Conservation (phyloP, 2,888 invertebrate species). For the Netelia virgata region DNA sequence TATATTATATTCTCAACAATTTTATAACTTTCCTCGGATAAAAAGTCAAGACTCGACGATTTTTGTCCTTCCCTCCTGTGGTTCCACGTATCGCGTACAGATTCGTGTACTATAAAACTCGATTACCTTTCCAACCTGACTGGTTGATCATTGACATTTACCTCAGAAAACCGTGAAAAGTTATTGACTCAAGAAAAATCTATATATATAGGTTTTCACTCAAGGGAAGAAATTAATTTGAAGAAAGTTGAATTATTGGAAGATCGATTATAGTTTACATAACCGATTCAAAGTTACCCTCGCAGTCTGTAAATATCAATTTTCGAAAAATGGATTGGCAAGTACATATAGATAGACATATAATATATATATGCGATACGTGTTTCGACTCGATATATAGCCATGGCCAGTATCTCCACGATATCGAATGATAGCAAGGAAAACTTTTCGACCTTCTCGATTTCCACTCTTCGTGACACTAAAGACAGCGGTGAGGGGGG, state of each 20-base stretch:
- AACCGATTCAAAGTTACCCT: conserved; percentile 23
- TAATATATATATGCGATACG: conserved; percentile 28
- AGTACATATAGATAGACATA: conserved; percentile 33
- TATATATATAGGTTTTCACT: neutral
- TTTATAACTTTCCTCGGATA: too few relatives aligned
- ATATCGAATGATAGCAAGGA: conserved; percentile 24
- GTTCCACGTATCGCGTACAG: neutral
- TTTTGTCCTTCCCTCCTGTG: too few relatives aligned
- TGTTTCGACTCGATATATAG: conserved; percentile 29
- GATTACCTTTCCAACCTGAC: neutral
- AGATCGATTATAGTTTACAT: conserved; percentile 11
- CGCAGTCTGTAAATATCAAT: conserved; percentile 63
- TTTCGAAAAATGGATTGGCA: conserved; percentile 37
- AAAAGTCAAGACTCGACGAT: too few relatives aligned
- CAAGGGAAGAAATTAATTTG: neutral
- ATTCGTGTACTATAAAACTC: conserved; percentile 1
- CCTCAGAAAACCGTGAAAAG: too few relatives aligned
- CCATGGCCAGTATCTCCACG: conserved; percentile 28
- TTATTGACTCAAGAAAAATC: too few relatives aligned
- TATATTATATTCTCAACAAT: too few relatives aligned
- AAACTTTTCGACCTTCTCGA: conserved; percentile 59
- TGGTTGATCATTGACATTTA: too few relatives aligned
- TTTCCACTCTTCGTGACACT: conserved; percentile 48
- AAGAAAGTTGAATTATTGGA: conserved; percentile 8
- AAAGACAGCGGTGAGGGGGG: conserved; percentile 19